Percentiles rank a stretch among this genome's conserved stretches.
These are phyloP conservation scores for Leucozona laternaria DNA, from an alignment of 2,888 invertebrate genomes.

Conservation along the genomic window DNA sequence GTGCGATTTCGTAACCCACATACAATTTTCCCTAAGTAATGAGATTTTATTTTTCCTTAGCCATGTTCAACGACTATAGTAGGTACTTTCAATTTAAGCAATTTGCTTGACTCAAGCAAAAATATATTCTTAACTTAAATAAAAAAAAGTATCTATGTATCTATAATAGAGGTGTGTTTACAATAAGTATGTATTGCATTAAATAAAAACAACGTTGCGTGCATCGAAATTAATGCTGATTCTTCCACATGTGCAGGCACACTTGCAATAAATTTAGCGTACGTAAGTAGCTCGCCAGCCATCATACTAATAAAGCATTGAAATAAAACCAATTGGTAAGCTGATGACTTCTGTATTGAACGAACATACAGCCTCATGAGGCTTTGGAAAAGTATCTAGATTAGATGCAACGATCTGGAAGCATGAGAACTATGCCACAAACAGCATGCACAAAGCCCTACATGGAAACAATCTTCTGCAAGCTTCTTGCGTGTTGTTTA, in stretches of 20 bases:
- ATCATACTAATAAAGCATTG: neutral
- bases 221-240: conserved; percentile 57
- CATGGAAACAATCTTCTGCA: neutral
- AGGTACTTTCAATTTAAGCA: conserved; percentile 24
- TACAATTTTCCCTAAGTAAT: conserved; percentile 63
- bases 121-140: conserved; percentile 1
- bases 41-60: conserved; percentile 32
- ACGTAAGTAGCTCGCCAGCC: conserved; percentile 41
- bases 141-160: neutral
- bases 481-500: neutral
- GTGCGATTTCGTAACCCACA: conserved; percentile 63
- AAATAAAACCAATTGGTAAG: conserved; percentile 42
- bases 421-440: conserved; percentile 63
- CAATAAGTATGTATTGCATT: neutral
- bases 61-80: neutral
- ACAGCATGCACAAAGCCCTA: neutral
- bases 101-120: conserved; percentile 26
- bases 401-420: conserved; percentile 54
- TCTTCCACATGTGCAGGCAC: conserved; percentile 41
- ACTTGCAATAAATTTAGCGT: conserved; percentile 55
- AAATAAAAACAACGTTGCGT: conserved; percentile 48
- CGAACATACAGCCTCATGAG: conserved; percentile 32
- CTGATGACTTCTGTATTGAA: conserved; percentile 33
- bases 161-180: neutral
- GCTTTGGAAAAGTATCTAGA: conserved; percentile 37